Percentiles rank a stretch among this genome's conserved stretches.
Evolutionary conservation across 2,888 invertebrate species (phyloP).

Genomic region (Hypomecis atomaria): DNA sequence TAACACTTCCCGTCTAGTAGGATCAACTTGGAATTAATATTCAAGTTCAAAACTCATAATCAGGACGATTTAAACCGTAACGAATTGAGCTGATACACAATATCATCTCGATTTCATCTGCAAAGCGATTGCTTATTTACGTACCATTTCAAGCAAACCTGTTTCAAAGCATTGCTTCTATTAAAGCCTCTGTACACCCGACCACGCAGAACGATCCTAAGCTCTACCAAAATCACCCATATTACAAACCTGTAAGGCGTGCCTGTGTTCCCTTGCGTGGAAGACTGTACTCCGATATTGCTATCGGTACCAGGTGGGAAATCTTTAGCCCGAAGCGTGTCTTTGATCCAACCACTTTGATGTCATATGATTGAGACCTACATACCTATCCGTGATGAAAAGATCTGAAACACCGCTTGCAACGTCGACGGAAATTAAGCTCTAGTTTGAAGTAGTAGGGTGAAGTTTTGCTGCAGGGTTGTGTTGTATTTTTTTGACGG

Average conservation of each 20-base stretch:
- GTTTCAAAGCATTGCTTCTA: constrained; percentile 43
- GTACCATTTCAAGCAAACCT: constrained; percentile 38
- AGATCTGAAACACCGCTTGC: constrained; percentile 17
- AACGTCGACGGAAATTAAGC: rapidly evolving
- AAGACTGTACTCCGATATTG: constrained; percentile 50
- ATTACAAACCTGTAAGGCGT: constrained; percentile 23
- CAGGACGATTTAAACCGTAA: constrained; percentile 26
- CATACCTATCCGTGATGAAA: constrained; percentile 27
- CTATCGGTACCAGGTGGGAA: constrained; percentile 57
- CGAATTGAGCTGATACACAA: constrained; percentile 29
- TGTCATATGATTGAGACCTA: constrained; percentile 53
- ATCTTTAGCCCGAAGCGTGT: constrained; percentile 51
- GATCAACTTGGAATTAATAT: constrained; percentile 24
- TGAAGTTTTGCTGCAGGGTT: constrained; percentile 17
- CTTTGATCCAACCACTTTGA: constrained; percentile 58
- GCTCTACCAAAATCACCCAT: constrained; percentile 15
- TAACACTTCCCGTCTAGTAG: neutral
- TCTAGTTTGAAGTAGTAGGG: constrained; percentile 6
- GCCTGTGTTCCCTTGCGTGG: constrained; percentile 20
- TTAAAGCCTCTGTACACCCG: constrained; percentile 36
- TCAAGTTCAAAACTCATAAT: constrained; percentile 19
- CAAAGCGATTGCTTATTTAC: constrained; percentile 44
- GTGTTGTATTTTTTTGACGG: constrained; percentile 50
- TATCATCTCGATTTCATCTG: constrained; percentile 33
- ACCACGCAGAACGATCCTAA: constrained; percentile 4